Conservation (phyloP, 2,113 vertebrate species). For the Ancistrus triradiatus region DNA sequence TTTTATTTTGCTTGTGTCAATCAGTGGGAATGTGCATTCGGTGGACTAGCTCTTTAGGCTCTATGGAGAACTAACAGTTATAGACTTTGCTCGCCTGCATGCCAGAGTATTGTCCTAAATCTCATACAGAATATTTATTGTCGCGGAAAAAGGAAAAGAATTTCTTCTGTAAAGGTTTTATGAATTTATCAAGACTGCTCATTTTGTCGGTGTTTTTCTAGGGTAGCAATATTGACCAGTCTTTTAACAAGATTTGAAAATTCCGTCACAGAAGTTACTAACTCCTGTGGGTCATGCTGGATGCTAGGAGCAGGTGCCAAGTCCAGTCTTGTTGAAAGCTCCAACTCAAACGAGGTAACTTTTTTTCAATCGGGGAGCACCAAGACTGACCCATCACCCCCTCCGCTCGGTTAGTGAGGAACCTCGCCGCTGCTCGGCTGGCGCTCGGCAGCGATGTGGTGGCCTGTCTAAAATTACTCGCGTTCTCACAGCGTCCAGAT, state of each 20-base stretch:
- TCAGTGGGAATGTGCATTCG: constrained; percentile 97
- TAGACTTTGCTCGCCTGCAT: constrained; percentile 78
- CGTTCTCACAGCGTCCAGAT: constrained; percentile 57
- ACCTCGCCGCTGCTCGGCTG: background rate
- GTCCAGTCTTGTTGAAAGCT: constrained; percentile 51
- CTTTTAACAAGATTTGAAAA: constrained; percentile 60
- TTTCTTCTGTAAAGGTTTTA: constrained; percentile 56
- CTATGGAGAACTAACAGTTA: constrained; percentile 53
- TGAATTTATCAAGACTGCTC: constrained; percentile 59
- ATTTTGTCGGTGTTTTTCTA: constrained; percentile 53
- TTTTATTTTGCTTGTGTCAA: constrained; percentile 88
- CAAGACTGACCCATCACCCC: constrained; percentile 43
- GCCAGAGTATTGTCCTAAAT: constrained; percentile 80
- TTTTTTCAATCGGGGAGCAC: constrained; percentile 51
- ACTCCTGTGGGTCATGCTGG: constrained; percentile 46
- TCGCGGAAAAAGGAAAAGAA: constrained; percentile 53
- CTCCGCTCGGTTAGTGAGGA: background rate
- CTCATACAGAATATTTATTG: constrained; percentile 57
- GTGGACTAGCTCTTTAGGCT: constrained; percentile 78
- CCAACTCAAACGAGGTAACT: constrained; percentile 77
- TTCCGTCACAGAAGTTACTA: constrained; percentile 60
- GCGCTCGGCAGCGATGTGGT: constrained; percentile 26
- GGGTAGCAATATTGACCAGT: constrained; percentile 70
- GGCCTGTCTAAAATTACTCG: constrained; percentile 43
- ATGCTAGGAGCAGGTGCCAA: constrained; percentile 18